Evolutionary conservation across 2,888 invertebrate species (phyloP).

Genomic region (Eupithecia pulchellata): DNA sequence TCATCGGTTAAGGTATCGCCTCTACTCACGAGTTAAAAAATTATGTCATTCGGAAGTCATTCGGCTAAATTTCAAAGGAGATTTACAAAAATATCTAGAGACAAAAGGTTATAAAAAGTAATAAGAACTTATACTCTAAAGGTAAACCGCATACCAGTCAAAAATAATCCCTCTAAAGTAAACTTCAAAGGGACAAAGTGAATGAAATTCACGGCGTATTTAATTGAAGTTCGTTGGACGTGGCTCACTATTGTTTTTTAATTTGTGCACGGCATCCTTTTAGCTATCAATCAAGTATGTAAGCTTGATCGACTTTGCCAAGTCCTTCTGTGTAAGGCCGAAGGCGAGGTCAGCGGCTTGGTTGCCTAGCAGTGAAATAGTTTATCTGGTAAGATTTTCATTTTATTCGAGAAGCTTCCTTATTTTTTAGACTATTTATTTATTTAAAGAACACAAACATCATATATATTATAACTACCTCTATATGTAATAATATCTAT

Average conservation of each 20-base stretch:
- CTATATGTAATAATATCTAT: too few species aligned
- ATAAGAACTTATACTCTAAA: too few species aligned
- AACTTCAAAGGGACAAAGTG: conserved; percentile 43
- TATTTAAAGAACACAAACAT: not conserved
- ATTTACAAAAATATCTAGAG: too few species aligned
- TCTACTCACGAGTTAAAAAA: not conserved
- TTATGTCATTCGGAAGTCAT: not conserved
- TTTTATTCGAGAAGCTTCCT: not conserved
- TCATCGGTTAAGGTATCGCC: too few species aligned
- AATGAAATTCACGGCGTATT: conserved; percentile 53
- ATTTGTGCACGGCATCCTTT: conserved; percentile 74
- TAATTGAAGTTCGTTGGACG: conserved; percentile 62
- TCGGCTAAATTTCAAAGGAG: not conserved
- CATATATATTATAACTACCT: too few species aligned
- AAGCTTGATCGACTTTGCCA: conserved; percentile 50
- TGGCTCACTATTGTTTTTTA: conserved; percentile 64
- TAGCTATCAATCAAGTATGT: conserved; percentile 78
- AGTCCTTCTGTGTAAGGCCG: conserved; percentile 45
- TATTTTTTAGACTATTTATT: not conserved
- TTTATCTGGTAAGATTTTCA: not conserved
- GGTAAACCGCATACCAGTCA: not conserved
- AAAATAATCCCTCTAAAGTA: conserved; percentile 24
- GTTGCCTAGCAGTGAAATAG: not conserved
- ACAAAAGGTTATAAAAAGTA: too few species aligned
- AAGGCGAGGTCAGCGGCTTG: conserved; percentile 26